These are phyloP conservation scores for Catocala sponsa DNA, from an alignment of 2,888 invertebrate genomes.

Conservation along the genomic window DNA sequence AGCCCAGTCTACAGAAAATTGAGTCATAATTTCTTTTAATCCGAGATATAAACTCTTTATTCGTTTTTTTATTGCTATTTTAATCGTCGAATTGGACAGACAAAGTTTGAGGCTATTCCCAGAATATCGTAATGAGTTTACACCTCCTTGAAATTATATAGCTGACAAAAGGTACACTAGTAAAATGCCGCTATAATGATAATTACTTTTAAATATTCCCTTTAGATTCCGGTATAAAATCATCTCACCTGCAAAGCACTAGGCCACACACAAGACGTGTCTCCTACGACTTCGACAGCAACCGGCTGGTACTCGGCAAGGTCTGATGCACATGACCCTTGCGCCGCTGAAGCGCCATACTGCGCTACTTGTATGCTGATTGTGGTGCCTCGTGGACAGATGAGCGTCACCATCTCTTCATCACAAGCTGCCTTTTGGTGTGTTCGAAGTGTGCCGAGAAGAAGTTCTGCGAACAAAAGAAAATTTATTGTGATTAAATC, in stretches of 20 bases:
- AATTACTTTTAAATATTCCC: too few species aligned
- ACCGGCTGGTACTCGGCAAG: slow-evolving; percentile 84
- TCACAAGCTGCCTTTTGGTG: slow-evolving; percentile 98
- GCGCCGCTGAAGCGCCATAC: slow-evolving; percentile 91
- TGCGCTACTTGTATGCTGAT: slow-evolving; percentile 97
- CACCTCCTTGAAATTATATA: too few species aligned
- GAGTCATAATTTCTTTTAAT: too few species aligned
- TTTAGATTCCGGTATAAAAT: not conserved
- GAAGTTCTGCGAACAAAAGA: slow-evolving; percentile 90
- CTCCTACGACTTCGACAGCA: slow-evolving; percentile 87
- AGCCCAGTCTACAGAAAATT: too few species aligned
- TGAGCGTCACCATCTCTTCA: slow-evolving; percentile 94
- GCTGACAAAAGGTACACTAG: too few species aligned
- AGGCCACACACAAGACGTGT: slow-evolving; percentile 92
- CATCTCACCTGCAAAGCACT: slow-evolving; percentile 92
- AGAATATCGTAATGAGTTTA: too few species aligned
- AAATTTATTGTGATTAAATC: not conserved
- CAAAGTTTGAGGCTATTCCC: too few species aligned
- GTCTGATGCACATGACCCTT: slow-evolving; percentile 83
- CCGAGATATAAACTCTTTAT: too few species aligned
- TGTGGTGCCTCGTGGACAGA: slow-evolving; percentile 96
- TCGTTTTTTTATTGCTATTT: too few species aligned
- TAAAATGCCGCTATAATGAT: too few species aligned
- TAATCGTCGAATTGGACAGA: too few species aligned
- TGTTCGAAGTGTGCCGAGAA: slow-evolving; percentile 96